Conservation (phyloP, 2,797 vertebrate species). For the Champsocephalus esox region DNA sequence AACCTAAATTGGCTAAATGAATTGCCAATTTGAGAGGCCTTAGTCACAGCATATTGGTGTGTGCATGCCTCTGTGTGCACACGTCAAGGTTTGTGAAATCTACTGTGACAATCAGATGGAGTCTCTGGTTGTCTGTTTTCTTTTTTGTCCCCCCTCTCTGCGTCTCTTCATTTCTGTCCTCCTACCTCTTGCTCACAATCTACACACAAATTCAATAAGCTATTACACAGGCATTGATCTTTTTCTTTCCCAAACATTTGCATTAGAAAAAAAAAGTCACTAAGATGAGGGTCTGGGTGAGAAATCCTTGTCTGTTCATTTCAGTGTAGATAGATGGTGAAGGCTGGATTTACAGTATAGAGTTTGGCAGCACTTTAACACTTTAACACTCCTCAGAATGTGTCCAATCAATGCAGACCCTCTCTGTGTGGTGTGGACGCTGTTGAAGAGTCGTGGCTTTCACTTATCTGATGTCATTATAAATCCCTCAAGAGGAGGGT, state of each 20-base stretch:
- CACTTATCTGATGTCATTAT: conserved; percentile 78
- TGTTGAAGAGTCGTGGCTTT: conserved; percentile 57
- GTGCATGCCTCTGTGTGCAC: conserved; percentile 33
- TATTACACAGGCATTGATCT: conserved; percentile 79
- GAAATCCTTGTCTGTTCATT: conserved; percentile 47
- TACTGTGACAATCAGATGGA: conserved; percentile 45
- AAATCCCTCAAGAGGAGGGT: conserved; percentile 72
- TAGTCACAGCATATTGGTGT: conserved; percentile 74
- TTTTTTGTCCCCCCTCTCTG: conserved; percentile 10
- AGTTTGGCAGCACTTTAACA: conserved; percentile 81
- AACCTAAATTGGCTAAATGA: conserved; percentile 81
- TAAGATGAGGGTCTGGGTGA: conserved; percentile 39
- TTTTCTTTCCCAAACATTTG: conserved; percentile 78
- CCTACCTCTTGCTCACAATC: conserved; percentile 64
- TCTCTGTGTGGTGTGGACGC: conserved; percentile 33
- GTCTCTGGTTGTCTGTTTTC: conserved; percentile 29
- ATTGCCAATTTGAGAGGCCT: conserved; percentile 82
- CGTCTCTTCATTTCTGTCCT: conserved; percentile 68
- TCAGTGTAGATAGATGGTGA: conserved; percentile 43
- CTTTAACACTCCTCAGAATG: conserved; percentile 77
- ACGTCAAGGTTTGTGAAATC: conserved; percentile 40
- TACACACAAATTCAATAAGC: conserved; percentile 78
- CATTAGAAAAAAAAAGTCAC: conserved; percentile 67
- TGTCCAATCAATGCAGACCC: conserved; percentile 79
- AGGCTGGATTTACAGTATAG: conserved; percentile 73